Percentiles rank a stretch among this genome's conserved stretches.
phyloP scores from a whole-genome alignment of 2,888 invertebrate species.

The Drosophila paucipuncta region DNA sequence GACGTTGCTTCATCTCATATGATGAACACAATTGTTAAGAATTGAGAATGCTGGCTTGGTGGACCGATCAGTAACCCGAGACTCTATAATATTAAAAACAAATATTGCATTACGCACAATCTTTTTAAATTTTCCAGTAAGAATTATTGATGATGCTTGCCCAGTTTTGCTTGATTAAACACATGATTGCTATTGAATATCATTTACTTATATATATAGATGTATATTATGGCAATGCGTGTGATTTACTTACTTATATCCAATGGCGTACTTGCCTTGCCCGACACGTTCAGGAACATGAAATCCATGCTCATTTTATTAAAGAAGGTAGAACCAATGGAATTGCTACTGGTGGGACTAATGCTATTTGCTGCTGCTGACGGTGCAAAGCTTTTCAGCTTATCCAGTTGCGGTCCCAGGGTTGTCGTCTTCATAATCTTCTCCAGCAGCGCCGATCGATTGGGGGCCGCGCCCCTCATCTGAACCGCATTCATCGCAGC shows the following conservation, averaged over 20 bases:
- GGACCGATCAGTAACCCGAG: conserved; percentile 63
- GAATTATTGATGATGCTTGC: not conserved
- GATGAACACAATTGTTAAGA: conserved; percentile 7
- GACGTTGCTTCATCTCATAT: conserved; percentile 1
- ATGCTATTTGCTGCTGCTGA: conserved; percentile 75
- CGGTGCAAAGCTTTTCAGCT: conserved; percentile 61
- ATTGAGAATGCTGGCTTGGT: conserved; percentile 13
- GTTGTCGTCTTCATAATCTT: conserved; percentile 74
- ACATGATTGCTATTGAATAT: not conserved
- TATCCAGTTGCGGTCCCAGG: conserved; percentile 70
- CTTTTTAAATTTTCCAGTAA: not conserved
- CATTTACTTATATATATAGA: not conserved
- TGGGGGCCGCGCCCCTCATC: conserved; percentile 67
- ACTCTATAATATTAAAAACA: conserved; percentile 3
- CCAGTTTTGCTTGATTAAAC: not conserved
- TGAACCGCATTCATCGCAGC: conserved; percentile 79
- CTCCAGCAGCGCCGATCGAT: conserved; percentile 78
- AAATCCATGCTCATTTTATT: conserved; percentile 71
- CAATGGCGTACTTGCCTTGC: conserved; percentile 82
- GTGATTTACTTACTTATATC: conserved; percentile 82
- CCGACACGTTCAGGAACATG: conserved; percentile 83
- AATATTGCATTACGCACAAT: not conserved
- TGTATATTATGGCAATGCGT: not conserved
- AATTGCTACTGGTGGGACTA: conserved; percentile 39
- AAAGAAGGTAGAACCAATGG: conserved; percentile 46